Percentiles rank a stretch among this genome's conserved stretches.
phyloP scores from a whole-genome alignment of 2,888 invertebrate species.

The Eristalis intricaria region DNA sequence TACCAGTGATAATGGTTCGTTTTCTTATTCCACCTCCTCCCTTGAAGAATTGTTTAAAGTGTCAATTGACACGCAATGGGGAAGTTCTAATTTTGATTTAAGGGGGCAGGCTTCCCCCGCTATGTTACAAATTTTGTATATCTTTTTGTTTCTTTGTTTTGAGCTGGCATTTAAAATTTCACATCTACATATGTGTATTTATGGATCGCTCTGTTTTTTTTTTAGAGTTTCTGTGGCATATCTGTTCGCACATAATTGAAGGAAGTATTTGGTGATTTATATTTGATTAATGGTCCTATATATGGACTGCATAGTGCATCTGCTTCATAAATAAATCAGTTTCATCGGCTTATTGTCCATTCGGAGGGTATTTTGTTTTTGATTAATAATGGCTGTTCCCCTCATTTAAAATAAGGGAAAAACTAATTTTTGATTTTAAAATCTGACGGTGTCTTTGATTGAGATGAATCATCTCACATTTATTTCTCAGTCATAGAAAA shows the following conservation, averaged over 20 bases:
- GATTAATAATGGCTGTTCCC: neutral
- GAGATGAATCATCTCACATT: neutral
- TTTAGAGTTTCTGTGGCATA: constrained; percentile 4
- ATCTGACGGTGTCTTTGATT: neutral
- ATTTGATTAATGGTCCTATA: constrained; percentile 31
- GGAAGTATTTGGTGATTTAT: constrained; percentile 39
- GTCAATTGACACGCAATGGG: neutral
- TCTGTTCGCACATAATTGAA: constrained; percentile 36
- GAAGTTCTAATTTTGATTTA: neutral
- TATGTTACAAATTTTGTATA: neutral
- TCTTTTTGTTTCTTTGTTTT: neutral
- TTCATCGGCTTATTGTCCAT: neutral
- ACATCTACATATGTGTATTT: neutral
- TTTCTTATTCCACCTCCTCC: constrained; percentile 24
- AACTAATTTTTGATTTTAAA: neutral
- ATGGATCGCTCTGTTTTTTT: neutral
- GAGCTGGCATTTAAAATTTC: neutral
- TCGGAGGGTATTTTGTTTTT: neutral
- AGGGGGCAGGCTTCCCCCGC: neutral
- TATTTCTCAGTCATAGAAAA: too few relatives aligned
- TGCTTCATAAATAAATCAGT: neutral
- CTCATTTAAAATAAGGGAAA: neutral
- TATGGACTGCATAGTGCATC: neutral
- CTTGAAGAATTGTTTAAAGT: constrained; percentile 1
- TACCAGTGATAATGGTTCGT: constrained; percentile 23